Evolutionary conservation across 1,140 invertebrate species (phyloP), one percentile per base, ranked within the genome.

Genomic region (Pararge aegeria): DNA sequence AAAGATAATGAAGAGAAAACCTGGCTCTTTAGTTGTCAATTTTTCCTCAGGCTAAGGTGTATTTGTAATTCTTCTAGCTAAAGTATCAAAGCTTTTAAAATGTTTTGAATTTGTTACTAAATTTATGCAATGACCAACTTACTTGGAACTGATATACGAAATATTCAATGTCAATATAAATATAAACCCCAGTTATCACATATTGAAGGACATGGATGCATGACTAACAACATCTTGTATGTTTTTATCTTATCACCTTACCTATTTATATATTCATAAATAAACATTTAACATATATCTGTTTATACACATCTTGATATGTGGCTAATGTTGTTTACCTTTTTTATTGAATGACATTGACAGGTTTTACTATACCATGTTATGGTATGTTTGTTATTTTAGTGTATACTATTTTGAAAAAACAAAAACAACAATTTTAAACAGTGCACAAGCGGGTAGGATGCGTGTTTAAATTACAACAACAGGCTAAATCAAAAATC

Each of bases 391-490:
- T 46, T 46, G 5, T 42, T 5, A 46, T 46, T 10, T n/a, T n/a
- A n/a, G n/a, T n/a, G n/a, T n/a, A n/a, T n/a, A n/a, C n/a, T 42
- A 42, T 10, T 10, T 10, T 34, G 3, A 34, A 34, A 1, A 30
- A 34, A 34, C 15, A 24, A 55, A 55, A 62, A 50, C 20, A 24
- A 55, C 49, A 64, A 42, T 55, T 40, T 30, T 19, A 37, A 13
- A 67, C 51, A 38, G 48, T 34, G 75, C 55, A 68, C 37, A 76
- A 73, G 67, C 73, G 46, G 66, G 51, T 58, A 57, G 52, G 63
- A 60, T 61, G 65, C 53, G 61, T 37, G 62, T 56, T 59, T 63
- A 72, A 79, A 54, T 66, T 66, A 73, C 73, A 66, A 64, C 60
- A 51, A 78, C 63, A 64, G 9, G 48, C 55, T 70, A 72, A 50